Evolutionary conservation across 2,888 invertebrate species (phyloP).

Genomic region (Cantharis rustica): DNA sequence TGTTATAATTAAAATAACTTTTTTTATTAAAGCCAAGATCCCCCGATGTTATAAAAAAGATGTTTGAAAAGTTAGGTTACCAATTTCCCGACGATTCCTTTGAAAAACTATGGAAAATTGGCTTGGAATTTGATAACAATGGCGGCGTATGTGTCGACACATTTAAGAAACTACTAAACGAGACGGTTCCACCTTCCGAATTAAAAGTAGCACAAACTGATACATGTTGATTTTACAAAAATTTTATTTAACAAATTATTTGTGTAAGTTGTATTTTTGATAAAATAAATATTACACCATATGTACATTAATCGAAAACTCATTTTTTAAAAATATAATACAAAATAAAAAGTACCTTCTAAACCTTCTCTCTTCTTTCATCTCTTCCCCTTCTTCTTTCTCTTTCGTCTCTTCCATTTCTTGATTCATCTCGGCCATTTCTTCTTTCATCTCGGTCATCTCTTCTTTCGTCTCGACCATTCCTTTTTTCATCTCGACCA

Average conservation of each 20-base stretch:
- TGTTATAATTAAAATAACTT: neutral
- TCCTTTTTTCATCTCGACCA: slow-evolving; percentile 15
- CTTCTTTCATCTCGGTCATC: neutral
- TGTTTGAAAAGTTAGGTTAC: slow-evolving; percentile 62
- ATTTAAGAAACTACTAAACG: slow-evolving; percentile 51
- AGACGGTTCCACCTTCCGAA: slow-evolving; percentile 50
- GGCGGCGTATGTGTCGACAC: slow-evolving; percentile 63
- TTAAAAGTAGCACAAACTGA: slow-evolving; percentile 75
- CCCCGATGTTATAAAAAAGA: slow-evolving; percentile 51
- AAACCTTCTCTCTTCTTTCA: neutral
- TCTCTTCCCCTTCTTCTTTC: neutral
- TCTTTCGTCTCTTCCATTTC: slow-evolving; percentile 19
- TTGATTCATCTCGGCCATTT: slow-evolving; percentile 22
- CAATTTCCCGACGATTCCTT: slow-evolving; percentile 59
- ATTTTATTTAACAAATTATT: neutral
- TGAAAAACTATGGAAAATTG: slow-evolving; percentile 59
- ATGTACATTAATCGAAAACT: neutral
- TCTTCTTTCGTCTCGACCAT: slow-evolving; percentile 3
- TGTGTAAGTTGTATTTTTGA: neutral
- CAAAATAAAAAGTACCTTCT: neutral
- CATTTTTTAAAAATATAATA: neutral
- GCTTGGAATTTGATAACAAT: slow-evolving; percentile 57
- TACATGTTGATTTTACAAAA: neutral
- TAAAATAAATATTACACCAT: neutral
- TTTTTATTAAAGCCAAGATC: slow-evolving; percentile 45